Percentiles rank a stretch among this genome's conserved stretches.
These are phyloP conservation scores for Cyclophora punctaria DNA, from an alignment of 2,888 invertebrate genomes.

Conservation along the genomic window DNA sequence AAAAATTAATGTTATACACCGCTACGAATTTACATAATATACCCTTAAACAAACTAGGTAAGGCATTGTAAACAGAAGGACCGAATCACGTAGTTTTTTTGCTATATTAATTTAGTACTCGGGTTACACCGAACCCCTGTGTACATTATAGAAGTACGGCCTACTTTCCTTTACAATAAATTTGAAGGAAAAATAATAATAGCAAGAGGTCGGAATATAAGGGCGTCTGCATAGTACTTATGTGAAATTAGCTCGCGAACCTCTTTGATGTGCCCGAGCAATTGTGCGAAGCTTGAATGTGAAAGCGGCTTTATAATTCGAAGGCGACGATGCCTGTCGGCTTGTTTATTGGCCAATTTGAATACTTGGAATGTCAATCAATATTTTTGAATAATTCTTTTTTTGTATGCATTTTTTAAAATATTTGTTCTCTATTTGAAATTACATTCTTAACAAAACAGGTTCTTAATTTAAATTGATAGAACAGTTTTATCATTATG, in stretches of 20 bases:
- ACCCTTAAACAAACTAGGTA: conserved; percentile 63
- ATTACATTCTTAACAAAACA: too few species aligned
- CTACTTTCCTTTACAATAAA: conserved; percentile 60
- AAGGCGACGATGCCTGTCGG: conserved; percentile 41
- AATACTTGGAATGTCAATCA: conserved; percentile 19
- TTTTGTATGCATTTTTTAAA: not conserved
- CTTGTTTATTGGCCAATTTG: conserved; percentile 33
- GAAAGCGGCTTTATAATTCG: conserved; percentile 61
- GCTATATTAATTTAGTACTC: conserved; percentile 70
- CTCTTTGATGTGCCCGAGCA: conserved; percentile 66
- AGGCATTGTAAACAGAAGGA: conserved; percentile 54
- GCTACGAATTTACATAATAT: conserved; percentile 66
- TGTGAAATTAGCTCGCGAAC: conserved; percentile 68
- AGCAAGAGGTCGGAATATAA: conserved; percentile 47
- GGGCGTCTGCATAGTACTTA: conserved; percentile 66
- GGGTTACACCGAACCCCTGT: conserved; percentile 57
- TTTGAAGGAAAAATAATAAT: conserved; percentile 65
- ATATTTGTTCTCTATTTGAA: too few species aligned
- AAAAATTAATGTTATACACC: conserved; percentile 51
- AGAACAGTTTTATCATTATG: too few species aligned
- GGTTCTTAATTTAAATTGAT: too few species aligned
- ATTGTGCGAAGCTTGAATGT: conserved; percentile 55
- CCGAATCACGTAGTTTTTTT: conserved; percentile 59
- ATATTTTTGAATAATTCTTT: conserved; percentile 11
- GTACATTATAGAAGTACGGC: conserved; percentile 47